Evolutionary conservation across 1,140 invertebrate genomes (phyloP), one percentile per base, ranked within the genome.

Genomic region (Bombus superbus): DNA sequence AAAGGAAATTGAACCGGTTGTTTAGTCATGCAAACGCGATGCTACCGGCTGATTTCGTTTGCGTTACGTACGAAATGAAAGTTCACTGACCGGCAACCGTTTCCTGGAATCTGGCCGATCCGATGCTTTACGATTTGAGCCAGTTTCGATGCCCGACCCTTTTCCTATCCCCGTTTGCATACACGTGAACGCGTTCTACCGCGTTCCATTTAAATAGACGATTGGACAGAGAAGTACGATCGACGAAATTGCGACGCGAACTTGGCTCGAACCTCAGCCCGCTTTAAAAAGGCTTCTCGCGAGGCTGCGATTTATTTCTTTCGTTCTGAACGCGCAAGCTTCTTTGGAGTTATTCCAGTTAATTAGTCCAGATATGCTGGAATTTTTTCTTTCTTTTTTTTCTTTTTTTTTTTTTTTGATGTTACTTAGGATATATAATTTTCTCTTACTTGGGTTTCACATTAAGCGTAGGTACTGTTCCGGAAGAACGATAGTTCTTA

Each of bases 51-150:
- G 84, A 89, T 89, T 86, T 83, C 88, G 82, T 72, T 59, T 74
- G 59, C 68, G 84, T 86, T 89, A 89, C 59, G 75, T 69, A 89
- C 42, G 72, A 83, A 89, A 89, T 83, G 79, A 83, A 89, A 89
- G 84, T 86, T 71, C 76, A 38, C 72, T 75, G 84, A 57, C 69
- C 79, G 84, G 78, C 42, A 81, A 81, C 44, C 71, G 84, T 75
- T 81, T 73, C 79, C 78, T 81, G 79, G 84, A 85, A 85, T 85
- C 84, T 38, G 38, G 44, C 84, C 84, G 84, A 81, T 85, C 78
- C 83, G 32, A 73, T 80, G 76, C 83, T 85, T 75, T 85, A 80
- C 83, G 83, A 80, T 80, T 22, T 18, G 13, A 71, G 83, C 76
- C 83, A 47, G 75, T 71, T 78, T 62, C 83, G 13, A 62, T 59